Percentiles rank a stretch among this genome's conserved stretches.
These are phyloP conservation scores for Chloropsis hardwickii DNA, from an alignment of 2,113 vertebrate species.

Conservation along the genomic window DNA sequence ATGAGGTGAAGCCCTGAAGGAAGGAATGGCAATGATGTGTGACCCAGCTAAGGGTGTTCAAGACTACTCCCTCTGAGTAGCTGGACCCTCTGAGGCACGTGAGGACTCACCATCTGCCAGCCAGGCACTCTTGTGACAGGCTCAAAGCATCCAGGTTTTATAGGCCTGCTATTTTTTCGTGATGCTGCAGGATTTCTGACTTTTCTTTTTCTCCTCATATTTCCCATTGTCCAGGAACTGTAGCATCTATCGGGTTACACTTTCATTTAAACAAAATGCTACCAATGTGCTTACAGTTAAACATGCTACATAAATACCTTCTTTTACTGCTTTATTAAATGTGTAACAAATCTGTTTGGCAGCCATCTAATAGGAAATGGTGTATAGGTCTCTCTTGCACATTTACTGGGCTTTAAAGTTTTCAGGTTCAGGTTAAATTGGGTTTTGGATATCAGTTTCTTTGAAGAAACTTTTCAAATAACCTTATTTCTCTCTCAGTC, in stretches of 20 bases:
- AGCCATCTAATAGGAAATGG: not conserved
- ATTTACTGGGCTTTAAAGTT: not conserved
- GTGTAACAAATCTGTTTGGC: not conserved
- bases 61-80: not conserved
- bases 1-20: not conserved
- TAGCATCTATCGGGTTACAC: not conserved
- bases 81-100: not conserved
- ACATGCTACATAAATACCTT: not conserved
- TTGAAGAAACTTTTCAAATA: not conserved
- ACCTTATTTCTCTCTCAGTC: not conserved
- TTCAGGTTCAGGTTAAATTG: not conserved
- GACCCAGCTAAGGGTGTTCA: not conserved
- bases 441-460: not conserved
- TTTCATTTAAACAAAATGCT: not conserved
- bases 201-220: not conserved
- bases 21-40: not conserved
- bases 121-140: not conserved
- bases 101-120: not conserved
- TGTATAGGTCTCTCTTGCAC: not conserved
- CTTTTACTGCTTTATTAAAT: constrained; percentile 22
- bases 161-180: not conserved
- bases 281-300: not conserved
- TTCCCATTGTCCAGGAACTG: not conserved
- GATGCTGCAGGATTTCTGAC: not conserved
- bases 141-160: not conserved